These are phyloP conservation scores for Cephalopachus bancanus DNA, from an alignment of 2,797 vertebrate species.

Conservation along the genomic window DNA sequence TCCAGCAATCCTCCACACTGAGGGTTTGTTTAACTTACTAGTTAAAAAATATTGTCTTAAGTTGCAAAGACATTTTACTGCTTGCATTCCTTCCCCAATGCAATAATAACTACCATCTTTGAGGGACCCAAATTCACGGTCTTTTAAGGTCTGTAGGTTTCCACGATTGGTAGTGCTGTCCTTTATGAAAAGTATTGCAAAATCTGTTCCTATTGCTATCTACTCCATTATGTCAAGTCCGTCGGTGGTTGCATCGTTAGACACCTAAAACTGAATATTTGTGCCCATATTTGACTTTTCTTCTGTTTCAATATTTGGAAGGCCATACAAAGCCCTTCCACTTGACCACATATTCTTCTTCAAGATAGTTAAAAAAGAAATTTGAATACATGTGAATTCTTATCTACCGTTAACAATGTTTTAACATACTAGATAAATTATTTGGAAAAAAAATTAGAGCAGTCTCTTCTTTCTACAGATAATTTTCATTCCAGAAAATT, in stretches of 20 bases:
- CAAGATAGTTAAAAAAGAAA: not conserved
- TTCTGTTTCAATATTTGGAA: not conserved
- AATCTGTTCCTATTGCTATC: not conserved
- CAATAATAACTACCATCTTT: not conserved
- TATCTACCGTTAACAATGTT: not conserved
- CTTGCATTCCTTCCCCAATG: fast-evolving
- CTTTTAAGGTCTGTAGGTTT: not conserved
- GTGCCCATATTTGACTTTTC: not conserved
- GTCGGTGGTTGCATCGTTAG: not conserved
- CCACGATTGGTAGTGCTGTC: not conserved
- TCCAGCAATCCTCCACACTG: not conserved
- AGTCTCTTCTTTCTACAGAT: not conserved
- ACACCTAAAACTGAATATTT: not conserved
- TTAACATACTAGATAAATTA: not conserved
- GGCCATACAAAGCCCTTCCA: not conserved
- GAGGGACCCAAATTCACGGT: not conserved
- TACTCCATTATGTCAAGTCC: not conserved
- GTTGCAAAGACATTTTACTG: not conserved
- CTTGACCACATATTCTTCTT: not conserved
- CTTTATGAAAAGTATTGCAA: not conserved
- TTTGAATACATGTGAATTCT: not conserved
- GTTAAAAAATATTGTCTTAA: not conserved
- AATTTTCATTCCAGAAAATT: not conserved
- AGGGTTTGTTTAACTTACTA: not conserved
- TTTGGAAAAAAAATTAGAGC: conserved; percentile 22